Percentiles rank a stretch among this genome's conserved stretches.
These are phyloP conservation scores for Nomada fabriciana DNA, from an alignment of 2,888 invertebrate species.

Conservation along the genomic window DNA sequence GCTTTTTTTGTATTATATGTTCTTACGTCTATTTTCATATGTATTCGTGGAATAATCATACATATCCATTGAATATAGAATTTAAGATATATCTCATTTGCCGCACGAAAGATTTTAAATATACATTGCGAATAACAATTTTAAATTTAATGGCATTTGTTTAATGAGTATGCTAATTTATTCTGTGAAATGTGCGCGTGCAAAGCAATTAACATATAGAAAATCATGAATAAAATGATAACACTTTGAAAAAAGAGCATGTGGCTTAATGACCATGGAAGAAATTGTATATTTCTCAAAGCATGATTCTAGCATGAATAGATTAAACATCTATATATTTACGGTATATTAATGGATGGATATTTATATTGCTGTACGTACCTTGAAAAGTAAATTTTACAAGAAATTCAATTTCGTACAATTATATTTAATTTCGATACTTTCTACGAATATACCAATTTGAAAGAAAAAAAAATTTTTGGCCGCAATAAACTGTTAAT, in stretches of 20 bases:
- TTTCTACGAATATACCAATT: background rate
- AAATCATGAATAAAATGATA: slow-evolving; percentile 2
- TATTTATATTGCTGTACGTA: slow-evolving; percentile 9
- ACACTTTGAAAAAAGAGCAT: slow-evolving; percentile 58
- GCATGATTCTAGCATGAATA: slow-evolving; percentile 69
- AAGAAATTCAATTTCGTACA: background rate
- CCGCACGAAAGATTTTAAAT: background rate
- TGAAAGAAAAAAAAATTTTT: background rate
- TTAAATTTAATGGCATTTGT: background rate
- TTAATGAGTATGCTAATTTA: background rate
- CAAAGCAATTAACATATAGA: slow-evolving; percentile 6
- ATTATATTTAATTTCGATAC: background rate
- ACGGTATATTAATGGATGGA: background rate
- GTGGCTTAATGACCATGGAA: slow-evolving; percentile 65
- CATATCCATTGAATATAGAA: background rate
- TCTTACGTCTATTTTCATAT: slow-evolving; percentile 2
- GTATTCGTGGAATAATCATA: background rate
- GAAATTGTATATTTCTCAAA: slow-evolving; percentile 60
- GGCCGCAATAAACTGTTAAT: slow-evolving; percentile 7
- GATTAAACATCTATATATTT: slow-evolving; percentile 32
- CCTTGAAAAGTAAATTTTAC: background rate
- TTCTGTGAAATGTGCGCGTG: background rate
- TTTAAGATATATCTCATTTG: background rate
- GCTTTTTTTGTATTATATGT: background rate
- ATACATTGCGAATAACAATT: background rate